Conservation (phyloP, 2,888 invertebrate species). For the Lochmaea crataegi region DNA sequence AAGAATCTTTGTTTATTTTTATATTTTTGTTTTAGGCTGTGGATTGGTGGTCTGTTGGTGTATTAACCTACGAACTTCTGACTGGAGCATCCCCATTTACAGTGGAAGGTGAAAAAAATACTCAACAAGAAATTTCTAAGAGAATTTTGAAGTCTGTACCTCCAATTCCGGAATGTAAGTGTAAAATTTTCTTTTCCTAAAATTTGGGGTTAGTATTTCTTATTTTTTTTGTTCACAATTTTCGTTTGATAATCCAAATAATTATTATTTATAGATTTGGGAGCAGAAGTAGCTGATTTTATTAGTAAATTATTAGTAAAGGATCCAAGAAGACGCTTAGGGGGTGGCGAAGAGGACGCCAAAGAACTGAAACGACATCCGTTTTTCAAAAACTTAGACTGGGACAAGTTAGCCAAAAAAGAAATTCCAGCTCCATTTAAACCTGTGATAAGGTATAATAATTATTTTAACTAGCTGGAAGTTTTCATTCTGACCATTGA, state of each 20-base stretch:
- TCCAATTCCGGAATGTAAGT: constrained; percentile 82
- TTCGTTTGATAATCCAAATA: background rate
- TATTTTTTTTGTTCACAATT: background rate
- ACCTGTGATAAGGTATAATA: constrained; percentile 76
- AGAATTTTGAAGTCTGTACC: constrained; percentile 90
- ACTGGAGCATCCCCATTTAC: constrained; percentile 98
- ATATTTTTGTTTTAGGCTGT: constrained; percentile 77
- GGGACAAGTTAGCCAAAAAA: constrained; percentile 84
- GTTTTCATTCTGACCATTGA: background rate
- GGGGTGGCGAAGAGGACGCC: constrained; percentile 87
- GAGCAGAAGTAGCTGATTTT: constrained; percentile 80
- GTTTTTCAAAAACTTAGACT: constrained; percentile 88
- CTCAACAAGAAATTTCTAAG: constrained; percentile 93
- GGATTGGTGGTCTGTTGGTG: constrained; percentile 99
- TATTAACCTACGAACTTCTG: constrained; percentile 93
- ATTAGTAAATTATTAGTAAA: constrained; percentile 87
- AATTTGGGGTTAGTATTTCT: background rate
- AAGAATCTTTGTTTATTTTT: no score
- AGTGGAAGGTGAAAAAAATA: constrained; percentile 92
- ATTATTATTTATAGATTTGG: constrained; percentile 67
- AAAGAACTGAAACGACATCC: constrained; percentile 89
- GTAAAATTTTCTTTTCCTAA: background rate
- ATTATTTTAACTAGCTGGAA: background rate
- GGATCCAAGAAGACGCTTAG: constrained; percentile 88
- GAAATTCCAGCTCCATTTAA: constrained; percentile 88